Conservation (phyloP, 2,797 vertebrate species). For the Poecilia velifera region DNA sequence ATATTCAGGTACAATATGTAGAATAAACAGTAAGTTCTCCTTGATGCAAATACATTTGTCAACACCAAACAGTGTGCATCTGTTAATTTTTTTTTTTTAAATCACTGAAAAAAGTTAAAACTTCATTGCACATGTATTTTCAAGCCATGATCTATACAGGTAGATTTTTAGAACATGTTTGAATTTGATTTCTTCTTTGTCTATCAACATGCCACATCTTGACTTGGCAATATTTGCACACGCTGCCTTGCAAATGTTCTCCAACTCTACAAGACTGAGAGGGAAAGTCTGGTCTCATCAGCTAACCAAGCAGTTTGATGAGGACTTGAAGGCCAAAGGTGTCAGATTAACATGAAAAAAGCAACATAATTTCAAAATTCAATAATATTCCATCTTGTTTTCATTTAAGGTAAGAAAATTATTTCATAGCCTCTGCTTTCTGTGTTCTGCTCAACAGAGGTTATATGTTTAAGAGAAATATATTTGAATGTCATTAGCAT, state of each 20-base stretch:
- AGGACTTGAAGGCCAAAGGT: neutral
- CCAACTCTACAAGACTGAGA: neutral
- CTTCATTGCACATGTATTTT: too few species aligned
- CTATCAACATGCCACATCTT: neutral
- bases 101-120: too few species aligned
- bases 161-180: too few species aligned
- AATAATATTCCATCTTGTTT: neutral
- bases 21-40: neutral
- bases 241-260: neutral
- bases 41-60: neutral
- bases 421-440: neutral
- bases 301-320: neutral
- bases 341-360: neutral
- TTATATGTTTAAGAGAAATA: neutral
- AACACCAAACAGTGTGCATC: neutral
- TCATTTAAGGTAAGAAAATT: neutral
- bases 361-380: neutral
- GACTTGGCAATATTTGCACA: neutral
- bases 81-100: neutral
- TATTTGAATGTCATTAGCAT: neutral
- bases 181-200: too few species aligned
- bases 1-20: constrained; percentile 11
- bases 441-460: neutral
- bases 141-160: too few species aligned
- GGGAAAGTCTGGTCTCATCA: neutral